A percentile compares a stretch with the other conserved stretches of the same genome.
Evolutionary conservation across 1,140 invertebrate species (phyloP).

Genomic region (Acyrthosiphon pisum): DNA sequence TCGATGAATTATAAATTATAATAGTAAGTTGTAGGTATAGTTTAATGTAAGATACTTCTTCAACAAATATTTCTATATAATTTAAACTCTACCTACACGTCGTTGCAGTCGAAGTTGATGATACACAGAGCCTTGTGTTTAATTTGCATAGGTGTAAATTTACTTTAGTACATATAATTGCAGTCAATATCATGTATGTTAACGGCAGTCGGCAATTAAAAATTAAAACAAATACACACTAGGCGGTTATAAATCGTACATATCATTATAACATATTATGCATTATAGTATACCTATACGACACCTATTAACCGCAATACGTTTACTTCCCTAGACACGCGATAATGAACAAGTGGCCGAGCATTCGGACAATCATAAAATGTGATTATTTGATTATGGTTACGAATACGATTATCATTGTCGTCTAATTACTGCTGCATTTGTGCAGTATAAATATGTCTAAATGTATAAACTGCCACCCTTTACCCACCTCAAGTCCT

Average conservation of each 20-base stretch:
- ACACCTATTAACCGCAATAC: background rate
- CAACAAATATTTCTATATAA: background rate
- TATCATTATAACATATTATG: background rate
- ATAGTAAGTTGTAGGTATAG: background rate
- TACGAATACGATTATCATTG: background rate
- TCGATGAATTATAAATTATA: background rate
- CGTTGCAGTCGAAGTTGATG: background rate
- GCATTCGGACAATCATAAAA: background rate
- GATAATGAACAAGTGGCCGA: constrained; percentile 15
- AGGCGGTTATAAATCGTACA: background rate
- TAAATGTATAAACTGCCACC: background rate
- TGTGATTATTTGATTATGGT: background rate
- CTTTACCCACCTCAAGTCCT: too few relatives aligned
- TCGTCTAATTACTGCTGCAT: background rate
- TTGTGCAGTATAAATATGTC: background rate
- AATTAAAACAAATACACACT: background rate
- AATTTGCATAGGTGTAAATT: background rate
- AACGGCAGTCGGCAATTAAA: background rate
- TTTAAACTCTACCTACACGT: background rate
- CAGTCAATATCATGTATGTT: background rate
- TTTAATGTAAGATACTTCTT: background rate
- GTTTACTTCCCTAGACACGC: background rate
- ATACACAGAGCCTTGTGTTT: background rate
- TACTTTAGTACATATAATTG: background rate
- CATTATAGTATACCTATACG: background rate